Conservation (phyloP, 2,888 invertebrate species). For the Habrosyne pyritoides region DNA sequence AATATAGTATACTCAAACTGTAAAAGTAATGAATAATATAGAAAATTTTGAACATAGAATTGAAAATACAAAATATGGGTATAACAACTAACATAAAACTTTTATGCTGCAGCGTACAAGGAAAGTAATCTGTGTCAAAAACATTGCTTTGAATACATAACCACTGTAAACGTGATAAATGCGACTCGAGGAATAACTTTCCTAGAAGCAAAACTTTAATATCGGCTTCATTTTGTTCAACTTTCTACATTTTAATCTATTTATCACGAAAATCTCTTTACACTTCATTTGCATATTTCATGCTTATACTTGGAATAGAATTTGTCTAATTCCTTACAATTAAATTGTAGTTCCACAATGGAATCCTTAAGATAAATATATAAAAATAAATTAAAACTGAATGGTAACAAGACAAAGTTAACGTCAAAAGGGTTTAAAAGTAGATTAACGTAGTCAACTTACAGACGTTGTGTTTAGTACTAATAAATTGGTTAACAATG, state of each 20-base stretch:
- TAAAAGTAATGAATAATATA: no score
- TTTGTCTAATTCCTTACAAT: conserved; percentile 9
- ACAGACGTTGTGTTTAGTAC: conserved; percentile 21
- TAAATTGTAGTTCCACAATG: not conserved
- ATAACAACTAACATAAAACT: conserved; percentile 48
- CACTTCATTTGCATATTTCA: conserved; percentile 44
- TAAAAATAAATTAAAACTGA: not conserved
- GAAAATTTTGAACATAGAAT: not conserved
- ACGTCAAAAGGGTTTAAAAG: not conserved
- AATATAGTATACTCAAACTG: no score
- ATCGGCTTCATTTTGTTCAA: conserved; percentile 46
- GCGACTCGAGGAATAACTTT: conserved; percentile 58
- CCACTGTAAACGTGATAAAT: conserved; percentile 71
- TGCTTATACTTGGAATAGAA: conserved; percentile 35
- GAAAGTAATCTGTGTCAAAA: conserved; percentile 73
- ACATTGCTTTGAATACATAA: conserved; percentile 71
- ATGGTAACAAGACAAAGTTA: not conserved
- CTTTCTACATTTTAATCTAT: conserved; percentile 39
- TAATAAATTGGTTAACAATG: conserved; percentile 36
- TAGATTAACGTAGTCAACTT: not conserved
- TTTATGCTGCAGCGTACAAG: conserved; percentile 52
- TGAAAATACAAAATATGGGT: conserved; percentile 15
- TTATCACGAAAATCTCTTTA: conserved; percentile 40
- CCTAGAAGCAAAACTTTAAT: conserved; percentile 58
- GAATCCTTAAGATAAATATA: not conserved